Conservation (phyloP, 2,113 vertebrate species). For the Phalacrocorax aristotelis region DNA sequence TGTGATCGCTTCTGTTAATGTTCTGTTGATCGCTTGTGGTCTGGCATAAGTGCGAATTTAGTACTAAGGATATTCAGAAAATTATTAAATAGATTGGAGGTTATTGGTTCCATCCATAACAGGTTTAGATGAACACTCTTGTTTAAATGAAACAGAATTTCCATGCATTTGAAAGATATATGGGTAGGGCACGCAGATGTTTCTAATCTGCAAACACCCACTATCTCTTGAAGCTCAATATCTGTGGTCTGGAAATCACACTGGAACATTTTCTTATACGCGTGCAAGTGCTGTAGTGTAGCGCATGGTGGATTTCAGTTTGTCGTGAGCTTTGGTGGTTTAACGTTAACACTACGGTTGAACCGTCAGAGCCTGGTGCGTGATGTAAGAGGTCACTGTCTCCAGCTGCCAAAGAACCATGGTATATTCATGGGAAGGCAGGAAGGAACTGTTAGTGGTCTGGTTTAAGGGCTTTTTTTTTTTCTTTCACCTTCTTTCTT, state of each 20-base stretch:
- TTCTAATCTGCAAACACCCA: neutral
- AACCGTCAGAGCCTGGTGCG: neutral
- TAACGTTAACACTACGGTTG: fast-evolving
- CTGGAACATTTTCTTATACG: neutral
- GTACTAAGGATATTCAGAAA: neutral
- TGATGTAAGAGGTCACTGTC: neutral
- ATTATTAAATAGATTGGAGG: neutral
- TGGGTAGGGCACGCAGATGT: neutral
- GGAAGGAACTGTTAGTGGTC: neutral
- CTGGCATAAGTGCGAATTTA: neutral
- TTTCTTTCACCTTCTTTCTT: neutral
- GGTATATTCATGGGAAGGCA: neutral
- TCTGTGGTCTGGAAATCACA: neutral
- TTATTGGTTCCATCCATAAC: neutral
- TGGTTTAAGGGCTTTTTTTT: neutral
- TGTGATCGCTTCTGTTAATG: neutral
- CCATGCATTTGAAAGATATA: neutral
- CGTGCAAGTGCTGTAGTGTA: neutral
- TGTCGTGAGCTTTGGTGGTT: neutral
- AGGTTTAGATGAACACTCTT: neutral
- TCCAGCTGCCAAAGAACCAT: neutral
- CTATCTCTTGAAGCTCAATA: neutral
- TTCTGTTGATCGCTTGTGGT: neutral
- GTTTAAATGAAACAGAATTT: neutral
- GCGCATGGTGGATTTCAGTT: neutral